Percentiles rank a stretch among this genome's conserved stretches.
Conservation (phyloP, 2,888 invertebrate genomes). For the Tiliacea citrago region DNA sequence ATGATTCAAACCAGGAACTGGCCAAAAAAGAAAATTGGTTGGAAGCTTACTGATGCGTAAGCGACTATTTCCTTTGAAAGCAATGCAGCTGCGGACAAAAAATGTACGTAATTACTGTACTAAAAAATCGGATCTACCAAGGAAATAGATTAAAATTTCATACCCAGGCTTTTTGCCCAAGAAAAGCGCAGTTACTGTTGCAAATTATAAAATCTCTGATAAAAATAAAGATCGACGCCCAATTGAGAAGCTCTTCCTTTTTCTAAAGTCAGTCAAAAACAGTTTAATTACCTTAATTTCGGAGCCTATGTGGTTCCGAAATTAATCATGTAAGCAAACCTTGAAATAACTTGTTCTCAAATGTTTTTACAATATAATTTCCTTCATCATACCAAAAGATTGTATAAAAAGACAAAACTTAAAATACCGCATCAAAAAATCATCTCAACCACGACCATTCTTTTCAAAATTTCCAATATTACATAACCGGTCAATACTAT, state of each 20-base stretch:
- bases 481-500: conserved; percentile 46
- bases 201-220: background rate
- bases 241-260: background rate
- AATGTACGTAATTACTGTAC: background rate
- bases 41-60: background rate
- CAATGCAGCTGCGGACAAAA: background rate
- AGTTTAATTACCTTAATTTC: background rate
- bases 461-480: conserved; percentile 42
- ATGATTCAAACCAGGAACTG: background rate
- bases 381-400: background rate
- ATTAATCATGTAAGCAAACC: background rate
- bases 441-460: background rate
- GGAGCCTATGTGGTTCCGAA: too few relatives aligned
- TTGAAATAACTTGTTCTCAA: background rate
- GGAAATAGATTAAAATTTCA: background rate
- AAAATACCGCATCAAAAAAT: background rate
- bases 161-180: too few relatives aligned
- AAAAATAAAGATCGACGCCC: background rate
- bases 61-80: background rate
- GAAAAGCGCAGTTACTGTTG: background rate
- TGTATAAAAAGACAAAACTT: background rate
- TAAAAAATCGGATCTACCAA: background rate
- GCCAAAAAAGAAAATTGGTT: background rate
- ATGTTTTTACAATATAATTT: background rate
- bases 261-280: background rate